phyloP scores from a whole-genome alignment of 2,797 vertebrate genomes.

The Eurystomus glaucurus region DNA sequence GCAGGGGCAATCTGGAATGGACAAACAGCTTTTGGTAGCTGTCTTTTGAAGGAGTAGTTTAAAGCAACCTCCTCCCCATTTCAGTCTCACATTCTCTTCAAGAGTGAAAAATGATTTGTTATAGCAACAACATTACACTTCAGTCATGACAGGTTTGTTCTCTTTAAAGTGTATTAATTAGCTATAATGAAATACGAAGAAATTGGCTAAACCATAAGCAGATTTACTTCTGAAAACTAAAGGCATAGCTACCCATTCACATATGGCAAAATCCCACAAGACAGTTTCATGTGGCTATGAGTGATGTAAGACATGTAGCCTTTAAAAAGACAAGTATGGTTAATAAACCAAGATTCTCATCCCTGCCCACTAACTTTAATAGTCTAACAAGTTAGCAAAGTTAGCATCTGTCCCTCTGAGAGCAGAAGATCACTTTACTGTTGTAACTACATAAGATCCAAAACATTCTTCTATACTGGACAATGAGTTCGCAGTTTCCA shows the following conservation, averaged over 20 bases:
- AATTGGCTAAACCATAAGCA: constrained; percentile 26
- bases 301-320: not conserved
- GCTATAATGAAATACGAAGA: not conserved
- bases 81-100: constrained; percentile 64
- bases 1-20: constrained; percentile 93
- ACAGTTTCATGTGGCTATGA: not conserved
- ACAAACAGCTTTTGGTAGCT: constrained; percentile 52
- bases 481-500: not conserved
- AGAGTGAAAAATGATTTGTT: constrained; percentile 31
- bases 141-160: not conserved
- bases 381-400: constrained; percentile 6
- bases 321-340: not conserved
- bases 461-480: not conserved
- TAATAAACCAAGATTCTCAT: not conserved
- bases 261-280: constrained; percentile 8
- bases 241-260: constrained; percentile 8
- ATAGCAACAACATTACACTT: constrained; percentile 46
- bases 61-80: constrained; percentile 41
- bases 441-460: not conserved
- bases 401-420: not conserved
- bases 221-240: constrained; percentile 44
- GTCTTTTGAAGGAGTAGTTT: constrained; percentile 48
- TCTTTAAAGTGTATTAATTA: constrained; percentile 53
- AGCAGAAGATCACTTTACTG: constrained; percentile 12
- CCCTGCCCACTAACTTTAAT: not conserved